Percentiles rank a stretch among this genome's conserved stretches.
Conservation (phyloP, 2,797 vertebrate species). For the Menidia menidia region DNA sequence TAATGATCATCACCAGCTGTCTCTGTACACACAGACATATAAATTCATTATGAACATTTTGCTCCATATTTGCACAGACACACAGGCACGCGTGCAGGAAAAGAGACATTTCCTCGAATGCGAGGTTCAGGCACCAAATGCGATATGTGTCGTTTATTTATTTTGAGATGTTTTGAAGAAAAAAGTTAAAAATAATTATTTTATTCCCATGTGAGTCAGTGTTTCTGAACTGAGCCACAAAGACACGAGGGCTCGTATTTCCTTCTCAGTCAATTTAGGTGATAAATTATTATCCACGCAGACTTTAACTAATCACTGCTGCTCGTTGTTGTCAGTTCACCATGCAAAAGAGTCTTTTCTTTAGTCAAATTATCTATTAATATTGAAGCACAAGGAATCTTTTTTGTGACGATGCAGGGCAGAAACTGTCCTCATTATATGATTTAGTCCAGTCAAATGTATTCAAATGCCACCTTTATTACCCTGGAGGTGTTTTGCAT, state of each 20-base stretch:
- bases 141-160: slow-evolving; percentile 66
- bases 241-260: slow-evolving; percentile 56
- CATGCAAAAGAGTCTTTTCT: slow-evolving; percentile 67
- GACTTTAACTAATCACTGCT: slow-evolving; percentile 71
- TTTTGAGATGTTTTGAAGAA: slow-evolving; percentile 59
- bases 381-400: slow-evolving; percentile 72
- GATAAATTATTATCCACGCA: slow-evolving; percentile 67
- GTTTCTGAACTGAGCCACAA: slow-evolving; percentile 53
- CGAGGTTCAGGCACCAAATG: slow-evolving; percentile 21
- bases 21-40: neutral
- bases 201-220: slow-evolving; percentile 50
- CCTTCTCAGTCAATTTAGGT: slow-evolving; percentile 56
- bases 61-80: neutral
- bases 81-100: slow-evolving; percentile 6
- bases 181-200: slow-evolving; percentile 69
- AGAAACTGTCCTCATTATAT: slow-evolving; percentile 84
- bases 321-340: slow-evolving; percentile 73
- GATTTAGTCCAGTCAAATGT: slow-evolving; percentile 87
- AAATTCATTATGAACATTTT: neutral
- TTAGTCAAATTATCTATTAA: slow-evolving; percentile 79
- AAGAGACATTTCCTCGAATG: slow-evolving; percentile 22
- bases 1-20: slow-evolving; percentile 19
- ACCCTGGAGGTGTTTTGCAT: slow-evolving; percentile 87
- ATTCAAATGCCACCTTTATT: slow-evolving; percentile 89
- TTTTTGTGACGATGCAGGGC: slow-evolving; percentile 79